Conservation (phyloP, 1,140 invertebrate species). For the Drosophila melanica region DNA sequence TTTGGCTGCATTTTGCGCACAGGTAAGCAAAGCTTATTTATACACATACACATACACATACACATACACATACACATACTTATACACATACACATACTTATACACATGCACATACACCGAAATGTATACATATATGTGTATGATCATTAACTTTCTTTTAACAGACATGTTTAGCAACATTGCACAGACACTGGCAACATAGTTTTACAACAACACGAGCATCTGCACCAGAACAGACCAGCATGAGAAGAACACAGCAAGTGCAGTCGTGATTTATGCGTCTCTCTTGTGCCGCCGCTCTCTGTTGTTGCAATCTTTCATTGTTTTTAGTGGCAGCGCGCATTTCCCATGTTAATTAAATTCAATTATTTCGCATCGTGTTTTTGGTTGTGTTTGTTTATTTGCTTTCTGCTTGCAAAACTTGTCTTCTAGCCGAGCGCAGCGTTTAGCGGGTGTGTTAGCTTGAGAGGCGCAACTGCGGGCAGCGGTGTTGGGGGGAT, state of each 20-base stretch:
- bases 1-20: conserved; percentile 66
- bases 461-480: neutral
- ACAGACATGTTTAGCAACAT: conserved; percentile 12
- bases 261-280: conserved; percentile 24
- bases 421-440: conserved; percentile 18
- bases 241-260: conserved; percentile 25
- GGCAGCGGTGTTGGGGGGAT: neutral
- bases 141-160: conserved; percentile 34
- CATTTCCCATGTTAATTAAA: conserved; percentile 70
- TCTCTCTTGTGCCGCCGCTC: conserved; percentile 7
- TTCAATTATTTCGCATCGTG: conserved; percentile 64
- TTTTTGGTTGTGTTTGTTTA: conserved; percentile 28
- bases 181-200: conserved; percentile 3
- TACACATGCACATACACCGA: neutral
- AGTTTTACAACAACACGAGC: conserved; percentile 5
- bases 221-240: neutral
- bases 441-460: conserved; percentile 1
- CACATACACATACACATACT: neutral
- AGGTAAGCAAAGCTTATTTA: conserved; percentile 49
- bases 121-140: neutral
- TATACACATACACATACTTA: neutral
- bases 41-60: neutral
- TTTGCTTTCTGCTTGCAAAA: conserved; percentile 23
- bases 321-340: conserved; percentile 32
- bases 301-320: conserved; percentile 7